phyloP scores from a whole-genome alignment of 2,797 vertebrate species.

The Paguma larvata region DNA sequence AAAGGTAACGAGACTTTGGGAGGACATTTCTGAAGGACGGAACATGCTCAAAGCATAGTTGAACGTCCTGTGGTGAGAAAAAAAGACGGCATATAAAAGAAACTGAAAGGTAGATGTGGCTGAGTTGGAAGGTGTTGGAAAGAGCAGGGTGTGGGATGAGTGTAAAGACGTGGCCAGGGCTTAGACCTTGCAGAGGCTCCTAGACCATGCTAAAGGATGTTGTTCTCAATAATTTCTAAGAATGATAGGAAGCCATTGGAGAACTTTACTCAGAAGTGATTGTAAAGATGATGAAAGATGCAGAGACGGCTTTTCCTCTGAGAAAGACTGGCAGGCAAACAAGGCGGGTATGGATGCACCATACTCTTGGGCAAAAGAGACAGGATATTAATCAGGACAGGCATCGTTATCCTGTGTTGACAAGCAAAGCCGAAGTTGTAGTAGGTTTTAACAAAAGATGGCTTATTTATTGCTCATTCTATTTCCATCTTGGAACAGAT shows the following conservation, averaged over 20 bases:
- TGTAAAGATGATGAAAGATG: not conserved
- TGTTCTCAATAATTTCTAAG: not conserved
- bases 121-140: not conserved
- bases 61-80: not conserved
- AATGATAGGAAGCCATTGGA: not conserved
- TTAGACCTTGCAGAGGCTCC: not conserved
- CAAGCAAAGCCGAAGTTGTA: not conserved
- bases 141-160: not conserved
- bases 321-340: not conserved
- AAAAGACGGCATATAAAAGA: not conserved
- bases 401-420: not conserved
- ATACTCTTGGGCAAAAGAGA: not conserved
- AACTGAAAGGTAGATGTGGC: not conserved
- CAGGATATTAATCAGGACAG: not conserved
- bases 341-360: not conserved
- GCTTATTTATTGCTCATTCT: not conserved
- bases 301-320: not conserved
- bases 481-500: not conserved
- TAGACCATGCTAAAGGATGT: not conserved
- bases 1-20: not conserved
- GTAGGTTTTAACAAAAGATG: not conserved
- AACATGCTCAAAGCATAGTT: not conserved
- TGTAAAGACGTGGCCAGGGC: not conserved
- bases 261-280: not conserved
- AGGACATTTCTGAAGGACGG: not conserved